Base-by-base conservation (phyloP, 2,113 vertebrate species). In the Brachyistius frenatus region DNA sequence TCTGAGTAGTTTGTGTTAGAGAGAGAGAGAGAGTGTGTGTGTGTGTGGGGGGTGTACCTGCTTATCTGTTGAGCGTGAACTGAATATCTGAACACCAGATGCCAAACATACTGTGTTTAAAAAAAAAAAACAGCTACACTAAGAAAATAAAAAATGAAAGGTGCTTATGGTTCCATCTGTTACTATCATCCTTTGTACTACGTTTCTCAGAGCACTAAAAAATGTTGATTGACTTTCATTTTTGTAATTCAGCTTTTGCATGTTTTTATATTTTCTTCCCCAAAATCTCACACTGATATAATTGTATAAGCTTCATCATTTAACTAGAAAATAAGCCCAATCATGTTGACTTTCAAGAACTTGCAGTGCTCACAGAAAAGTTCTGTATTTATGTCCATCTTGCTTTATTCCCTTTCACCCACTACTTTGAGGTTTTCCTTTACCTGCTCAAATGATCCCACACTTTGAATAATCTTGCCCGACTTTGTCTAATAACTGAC, bases 21-120 rank as follows among this genome's bases (percentile, higher is more conserved):
- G 56, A 50, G 55, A 36, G 32, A 54, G 64, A 16, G 53, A n/a
- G 49, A 10, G 30, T 55, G 30, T n/a, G 9, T 54, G 58, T 31
- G 16, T 61, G 16, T 41, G 49, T 55, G 23, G 23, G 23, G 23
- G 23, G 49, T 49, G 49, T 55, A n/a, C 1, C 7, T 50, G 50
- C 53, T 54, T 77, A 68, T 91, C 67, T 82, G 30, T 80, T 66
- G 14, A 49, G 65, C 30, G 36, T 66, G 69, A 62, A 57, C 33
- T 64, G 57, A 81, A 81, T 80, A 49, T 69, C 39, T 78, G 55
- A 47, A 46, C 30, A 73, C 23, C 67, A 79, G 64, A 73, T 88
- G 66, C 54, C 55, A 23, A 58, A 52, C 33, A 39, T 47, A 37
- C 46, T 50, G 37, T 76, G 52, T 77, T 16, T 7, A 55, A 61